Conservation (phyloP, 2,113 vertebrate genomes). For the Origma solitaria region DNA sequence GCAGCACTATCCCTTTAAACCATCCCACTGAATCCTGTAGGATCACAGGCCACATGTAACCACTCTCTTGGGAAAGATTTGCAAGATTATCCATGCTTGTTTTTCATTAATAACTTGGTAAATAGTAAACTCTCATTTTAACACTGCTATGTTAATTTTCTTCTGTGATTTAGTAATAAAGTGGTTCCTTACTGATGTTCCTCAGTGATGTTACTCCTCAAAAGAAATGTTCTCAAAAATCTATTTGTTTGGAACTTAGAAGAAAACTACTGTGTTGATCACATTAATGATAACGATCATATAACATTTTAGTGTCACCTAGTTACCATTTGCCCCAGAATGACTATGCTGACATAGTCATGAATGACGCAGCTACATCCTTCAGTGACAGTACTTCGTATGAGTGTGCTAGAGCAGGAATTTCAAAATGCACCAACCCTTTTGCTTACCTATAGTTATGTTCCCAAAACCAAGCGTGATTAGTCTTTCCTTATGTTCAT, state of each 20-base stretch:
- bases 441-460: slow-evolving; percentile 81
- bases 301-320: background rate
- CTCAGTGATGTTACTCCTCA: background rate
- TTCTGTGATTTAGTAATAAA: background rate
- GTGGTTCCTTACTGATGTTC: background rate
- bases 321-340: background rate
- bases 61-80: background rate
- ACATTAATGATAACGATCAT: background rate
- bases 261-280: background rate
- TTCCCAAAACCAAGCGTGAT: slow-evolving; percentile 83
- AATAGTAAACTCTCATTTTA: background rate
- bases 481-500: slow-evolving; percentile 85
- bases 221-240: background rate
- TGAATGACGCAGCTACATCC: background rate
- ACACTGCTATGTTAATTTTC: background rate
- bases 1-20: background rate
- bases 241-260: background rate
- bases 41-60: background rate
- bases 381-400: background rate
- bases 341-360: background rate
- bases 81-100: background rate
- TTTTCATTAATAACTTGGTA: background rate
- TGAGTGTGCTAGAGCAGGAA: background rate
- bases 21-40: background rate
- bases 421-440: background rate